These are phyloP conservation scores for Odontamblyopus rebecca DNA, from an alignment of 2,797 vertebrate species.

Conservation along the genomic window DNA sequence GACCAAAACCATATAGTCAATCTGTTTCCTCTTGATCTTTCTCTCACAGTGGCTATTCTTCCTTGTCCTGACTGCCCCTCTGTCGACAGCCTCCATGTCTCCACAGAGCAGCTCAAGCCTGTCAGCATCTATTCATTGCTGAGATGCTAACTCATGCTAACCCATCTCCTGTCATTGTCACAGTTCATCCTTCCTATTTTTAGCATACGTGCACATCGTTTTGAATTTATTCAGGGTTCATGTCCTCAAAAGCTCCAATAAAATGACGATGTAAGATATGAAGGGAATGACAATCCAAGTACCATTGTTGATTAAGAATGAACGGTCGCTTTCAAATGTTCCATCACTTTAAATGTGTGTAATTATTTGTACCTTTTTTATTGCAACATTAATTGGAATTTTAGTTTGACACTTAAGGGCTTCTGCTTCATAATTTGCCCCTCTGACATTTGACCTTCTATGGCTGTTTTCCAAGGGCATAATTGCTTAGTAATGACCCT, in stretches of 20 bases:
- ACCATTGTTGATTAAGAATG: neutral
- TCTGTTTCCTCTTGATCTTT: conserved; percentile 30
- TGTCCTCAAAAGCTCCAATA: neutral
- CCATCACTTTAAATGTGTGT: too few species aligned
- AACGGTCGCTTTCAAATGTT: too few species aligned
- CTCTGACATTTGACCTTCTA: too few species aligned
- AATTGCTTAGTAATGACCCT: neutral
- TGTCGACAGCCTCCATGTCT: conserved; percentile 16
- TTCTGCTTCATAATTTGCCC: too few species aligned
- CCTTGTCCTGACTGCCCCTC: conserved; percentile 11
- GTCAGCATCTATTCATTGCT: conserved; percentile 37
- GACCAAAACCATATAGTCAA: conserved; percentile 34
- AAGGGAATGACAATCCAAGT: neutral
- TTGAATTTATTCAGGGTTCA: neutral
- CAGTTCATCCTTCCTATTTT: conserved; percentile 26
- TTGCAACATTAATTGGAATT: too few species aligned
- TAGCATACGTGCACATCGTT: neutral
- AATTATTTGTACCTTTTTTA: too few species aligned
- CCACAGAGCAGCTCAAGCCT: conserved; percentile 30
- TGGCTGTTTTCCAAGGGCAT: neutral
- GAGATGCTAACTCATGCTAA: conserved; percentile 36
- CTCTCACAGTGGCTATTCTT: conserved; percentile 25
- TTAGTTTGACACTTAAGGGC: too few species aligned
- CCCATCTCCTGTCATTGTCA: conserved; percentile 25
- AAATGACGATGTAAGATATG: neutral